Percentiles rank a stretch among this genome's conserved stretches.
Evolutionary conservation across 2,888 invertebrate genomes (phyloP).

Genomic region (Oligia strigilis): DNA sequence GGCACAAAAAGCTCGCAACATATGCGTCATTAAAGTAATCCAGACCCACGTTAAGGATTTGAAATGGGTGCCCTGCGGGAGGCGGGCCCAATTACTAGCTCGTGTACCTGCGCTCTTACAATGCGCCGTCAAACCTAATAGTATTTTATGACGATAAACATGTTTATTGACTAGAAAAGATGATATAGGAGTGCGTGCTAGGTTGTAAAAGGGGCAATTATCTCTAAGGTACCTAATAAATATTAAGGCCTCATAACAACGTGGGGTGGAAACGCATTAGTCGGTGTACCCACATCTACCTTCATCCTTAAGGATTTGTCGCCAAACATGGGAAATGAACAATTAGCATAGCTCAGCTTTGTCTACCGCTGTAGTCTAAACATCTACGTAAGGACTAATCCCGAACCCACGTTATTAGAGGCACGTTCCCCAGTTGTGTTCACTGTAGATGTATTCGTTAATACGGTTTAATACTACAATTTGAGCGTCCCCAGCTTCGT

Average conservation of each 20-base stretch:
- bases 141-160: constrained; percentile 31
- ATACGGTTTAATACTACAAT: constrained; percentile 47
- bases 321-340: constrained; percentile 51
- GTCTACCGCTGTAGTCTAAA: constrained; percentile 42
- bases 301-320: constrained; percentile 51
- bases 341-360: constrained; percentile 57
- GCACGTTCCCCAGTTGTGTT: constrained; percentile 42
- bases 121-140: constrained; percentile 59
- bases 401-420: constrained; percentile 33
- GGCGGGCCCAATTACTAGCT: constrained; percentile 80
- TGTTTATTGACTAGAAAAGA: constrained; percentile 8
- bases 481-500: constrained; percentile 38
- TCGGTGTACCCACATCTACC: constrained; percentile 20
- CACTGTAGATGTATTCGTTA: constrained; percentile 28
- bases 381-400: constrained; percentile 38
- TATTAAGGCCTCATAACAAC: constrained; percentile 23
- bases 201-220: background rate
- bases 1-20: constrained; percentile 80
- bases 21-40: constrained; percentile 85
- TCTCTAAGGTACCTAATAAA: background rate
- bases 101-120: constrained; percentile 73
- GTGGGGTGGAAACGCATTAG: constrained; percentile 14
- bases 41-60: constrained; percentile 80
- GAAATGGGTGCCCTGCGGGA: constrained; percentile 81
- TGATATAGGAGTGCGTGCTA: background rate